phyloP scores from a whole-genome alignment of 2,888 invertebrate genomes.

The Allacma fusca region DNA sequence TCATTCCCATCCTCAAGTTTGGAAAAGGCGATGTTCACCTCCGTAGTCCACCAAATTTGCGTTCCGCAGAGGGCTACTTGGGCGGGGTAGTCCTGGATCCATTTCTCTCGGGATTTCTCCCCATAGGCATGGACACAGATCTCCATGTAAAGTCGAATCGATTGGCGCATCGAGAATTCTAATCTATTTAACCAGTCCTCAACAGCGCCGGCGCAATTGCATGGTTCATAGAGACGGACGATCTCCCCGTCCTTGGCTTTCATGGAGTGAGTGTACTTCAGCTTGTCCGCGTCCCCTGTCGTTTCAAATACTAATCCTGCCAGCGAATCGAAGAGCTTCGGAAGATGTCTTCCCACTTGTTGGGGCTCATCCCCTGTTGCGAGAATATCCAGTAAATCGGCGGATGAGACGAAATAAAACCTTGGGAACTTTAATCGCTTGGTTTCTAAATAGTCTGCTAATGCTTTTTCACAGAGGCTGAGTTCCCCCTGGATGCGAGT shows the following conservation, averaged over 20 bases:
- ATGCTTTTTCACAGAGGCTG: conserved; percentile 85
- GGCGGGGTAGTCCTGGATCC: conserved; percentile 94
- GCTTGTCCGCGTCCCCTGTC: conserved; percentile 59
- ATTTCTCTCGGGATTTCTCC: conserved; percentile 93
- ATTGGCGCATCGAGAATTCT: conserved; percentile 81
- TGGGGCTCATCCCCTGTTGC: conserved; percentile 95
- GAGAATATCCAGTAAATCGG: conserved; percentile 90
- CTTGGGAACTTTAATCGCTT: conserved; percentile 94
- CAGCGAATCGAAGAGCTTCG: conserved; percentile 95
- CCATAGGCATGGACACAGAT: conserved; percentile 88
- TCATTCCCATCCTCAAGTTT: conserved; percentile 94
- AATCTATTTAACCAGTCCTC: conserved; percentile 92
- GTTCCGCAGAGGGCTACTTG: conserved; percentile 94
- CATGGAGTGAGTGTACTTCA: conserved; percentile 78
- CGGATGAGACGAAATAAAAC: conserved; percentile 97
- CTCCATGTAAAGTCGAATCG: conserved; percentile 80
- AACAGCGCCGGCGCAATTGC: conserved; percentile 87
- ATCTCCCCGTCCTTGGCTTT: conserved; percentile 94
- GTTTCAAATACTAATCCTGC: conserved; percentile 81
- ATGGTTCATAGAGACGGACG: conserved; percentile 70
- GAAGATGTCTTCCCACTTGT: conserved; percentile 84
- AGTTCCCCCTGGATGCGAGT: conserved; percentile 85
- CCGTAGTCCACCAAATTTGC: conserved; percentile 98
- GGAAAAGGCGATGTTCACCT: conserved; percentile 88
- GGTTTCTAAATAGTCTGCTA: conserved; percentile 96